Evolutionary conservation across 2,888 invertebrate genomes (phyloP), one percentile per base, ranked within the genome.

Genomic region (Melanostoma scalare): DNA sequence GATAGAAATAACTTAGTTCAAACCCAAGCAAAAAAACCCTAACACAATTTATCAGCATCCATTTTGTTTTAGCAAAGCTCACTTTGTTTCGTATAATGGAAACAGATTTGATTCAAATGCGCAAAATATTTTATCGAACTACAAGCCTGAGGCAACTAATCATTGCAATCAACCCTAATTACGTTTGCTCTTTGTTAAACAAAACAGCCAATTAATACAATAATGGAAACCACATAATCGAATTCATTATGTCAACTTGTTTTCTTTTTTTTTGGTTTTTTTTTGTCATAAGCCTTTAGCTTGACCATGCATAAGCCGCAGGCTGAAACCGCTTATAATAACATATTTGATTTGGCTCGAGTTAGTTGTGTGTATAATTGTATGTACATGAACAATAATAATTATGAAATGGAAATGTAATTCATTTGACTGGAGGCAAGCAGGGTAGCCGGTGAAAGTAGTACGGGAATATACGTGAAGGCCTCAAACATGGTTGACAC

Each of bases 141-240:
- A 68, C 74, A 42, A 38, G 55, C 74, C 82, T 35, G 53, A 65
- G 78, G 82, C 73, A 56, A 74, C 82, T 78, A 74, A 84, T 84
- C 84, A 79, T 79, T 84, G 67, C 71, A 79, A 79, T 79, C 79
- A 65, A 67, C 69, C 79, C 74, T 84, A 79, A 84, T 84, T 84
- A 74, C 75, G 74, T 84, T 84, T 84, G 78, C 40, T 79, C 79
- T 84, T 84, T 84, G 79, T 84, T 84, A 53, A 79, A 79, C 79
- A 79, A 81, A 84, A 75, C 71, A 79, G 61, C 84, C 71, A 84
- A 84, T 84, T 84, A 84, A 84, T 84, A 74, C 58, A 71, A 79
- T 75, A 84, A 84, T 84, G 84, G 71, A 74, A 74, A 79, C 84
- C 84, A 74, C 79, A 84, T 84, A 84, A 84, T 84, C 84, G 79